Base-by-base conservation (phyloP, 2,888 invertebrate genomes). In the Dryococelus australis region DNA sequence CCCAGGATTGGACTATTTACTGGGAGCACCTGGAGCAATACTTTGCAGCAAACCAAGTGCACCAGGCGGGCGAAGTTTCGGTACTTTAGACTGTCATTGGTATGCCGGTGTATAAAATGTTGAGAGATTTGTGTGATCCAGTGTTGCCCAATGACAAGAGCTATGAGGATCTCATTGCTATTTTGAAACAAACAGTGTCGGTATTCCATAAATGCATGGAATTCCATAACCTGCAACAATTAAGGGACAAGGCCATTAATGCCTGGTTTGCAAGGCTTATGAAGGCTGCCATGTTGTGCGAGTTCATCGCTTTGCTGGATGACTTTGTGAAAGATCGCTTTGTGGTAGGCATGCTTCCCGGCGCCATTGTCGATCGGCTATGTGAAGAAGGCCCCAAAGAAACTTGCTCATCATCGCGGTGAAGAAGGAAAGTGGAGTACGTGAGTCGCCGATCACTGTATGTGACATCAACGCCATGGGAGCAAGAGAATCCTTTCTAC, bases 251-350 rank as follows among this genome's bases (percentile, higher is more conserved):
- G 65, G 5, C 8, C 4, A 24, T 20, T 13, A 65, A 13, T 13
- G 10, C 16, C 8, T 65, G 10, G 65, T 65, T 20, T 65, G 65
- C 20, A 6, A 65, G 65, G 16, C 16, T 65, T 8, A 65, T 12
- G 16, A 65, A 65, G 5, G 65, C 20, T 8, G 65, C 65, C 5
- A 65, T 65, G 65, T 65, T 16, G 16, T 65, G 65, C 16, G 65
- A 24, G 20, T 65, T 65, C 24, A 24, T 8, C 13, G 5, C 16
- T 8, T 65, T 65, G 10, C 16, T 65, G 65, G 65, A 65, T 13
- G 65, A 65, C 65, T 65, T 65, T 20, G 65, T 65, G 65, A 65
- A 65, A 65, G 65, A 65, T 65, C 65, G 65, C 16, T 65, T 65
- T 65, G 65, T 65, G 16, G 65, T 65, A 20, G 65, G 65, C 24